A percentile compares a stretch with the other conserved stretches of the same genome.
phyloP scores from a whole-genome alignment of 2,888 invertebrate genomes.

The Incurvaria masculella region DNA sequence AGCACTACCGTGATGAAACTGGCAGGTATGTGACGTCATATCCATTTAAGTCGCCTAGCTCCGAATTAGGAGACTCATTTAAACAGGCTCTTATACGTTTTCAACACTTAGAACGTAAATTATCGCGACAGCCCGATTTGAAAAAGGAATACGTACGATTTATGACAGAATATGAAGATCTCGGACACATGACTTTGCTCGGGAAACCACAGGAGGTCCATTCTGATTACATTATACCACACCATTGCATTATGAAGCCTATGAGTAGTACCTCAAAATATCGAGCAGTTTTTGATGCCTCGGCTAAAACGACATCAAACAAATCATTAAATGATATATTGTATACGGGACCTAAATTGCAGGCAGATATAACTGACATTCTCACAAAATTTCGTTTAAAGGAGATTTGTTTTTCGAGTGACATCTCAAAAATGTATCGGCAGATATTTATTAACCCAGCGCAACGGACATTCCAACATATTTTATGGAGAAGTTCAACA shows the following conservation, averaged over 20 bases:
- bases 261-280: not conserved
- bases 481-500: constrained; percentile 4
- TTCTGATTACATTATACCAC: not conserved
- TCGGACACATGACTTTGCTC: constrained; percentile 11
- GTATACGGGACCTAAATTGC: constrained; percentile 6
- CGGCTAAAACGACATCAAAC: not conserved
- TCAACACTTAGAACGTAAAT: constrained; percentile 1
- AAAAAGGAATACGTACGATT: constrained; percentile 6
- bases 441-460: constrained; percentile 1
- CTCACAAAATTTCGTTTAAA: not conserved
- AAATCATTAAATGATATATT: constrained; percentile 6
- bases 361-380: constrained; percentile 4
- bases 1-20: not conserved
- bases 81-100: not conserved
- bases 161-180: constrained; percentile 11
- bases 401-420: constrained; percentile 1
- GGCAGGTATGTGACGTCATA: constrained; percentile 9
- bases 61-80: not conserved
- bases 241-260: not conserved
- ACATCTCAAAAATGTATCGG: constrained; percentile 7
- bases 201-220: not conserved
- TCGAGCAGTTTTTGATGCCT: constrained; percentile 2
- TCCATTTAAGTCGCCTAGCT: constrained; percentile 2
- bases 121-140: not conserved
- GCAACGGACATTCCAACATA: constrained; percentile 2